Conservation (phyloP, 53 echinoderm and acorn worm species). For the Holothuria scabra region DNA sequence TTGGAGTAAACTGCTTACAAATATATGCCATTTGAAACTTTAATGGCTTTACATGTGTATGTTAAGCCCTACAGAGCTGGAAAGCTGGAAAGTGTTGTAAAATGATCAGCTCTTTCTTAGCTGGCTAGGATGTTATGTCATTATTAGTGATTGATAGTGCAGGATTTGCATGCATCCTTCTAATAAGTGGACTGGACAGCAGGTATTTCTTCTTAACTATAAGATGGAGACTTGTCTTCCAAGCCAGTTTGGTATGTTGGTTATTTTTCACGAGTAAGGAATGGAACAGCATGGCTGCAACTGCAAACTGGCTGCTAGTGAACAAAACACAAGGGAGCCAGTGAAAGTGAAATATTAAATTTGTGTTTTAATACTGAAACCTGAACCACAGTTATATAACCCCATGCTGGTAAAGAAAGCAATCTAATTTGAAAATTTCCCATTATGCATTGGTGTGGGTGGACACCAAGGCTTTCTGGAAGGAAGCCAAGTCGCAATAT, state of each 20-base stretch:
- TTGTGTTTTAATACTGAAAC: too few species aligned
- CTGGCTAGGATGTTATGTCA: not conserved
- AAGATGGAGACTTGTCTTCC: not conserved
- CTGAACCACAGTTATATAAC: too few species aligned
- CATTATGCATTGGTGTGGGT: not conserved
- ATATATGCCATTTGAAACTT: too few species aligned
- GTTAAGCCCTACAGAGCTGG: too few species aligned
- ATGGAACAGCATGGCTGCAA: not conserved
- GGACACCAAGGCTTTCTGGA: not conserved
- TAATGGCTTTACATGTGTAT: too few species aligned
- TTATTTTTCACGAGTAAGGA: not conserved
- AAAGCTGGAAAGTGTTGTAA: too few species aligned
- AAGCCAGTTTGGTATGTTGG: not conserved
- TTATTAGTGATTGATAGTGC: slow-evolving; percentile 3
- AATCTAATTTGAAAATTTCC: too few species aligned
- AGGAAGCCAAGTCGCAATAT: not conserved
- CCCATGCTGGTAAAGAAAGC: too few species aligned
- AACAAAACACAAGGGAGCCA: not conserved
- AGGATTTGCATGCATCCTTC: not conserved
- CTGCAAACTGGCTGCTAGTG: not conserved
- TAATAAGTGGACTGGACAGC: too few species aligned
- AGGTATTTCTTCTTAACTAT: too few species aligned
- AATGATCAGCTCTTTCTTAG: not conserved
- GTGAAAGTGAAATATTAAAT: not conserved
- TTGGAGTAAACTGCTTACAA: too few species aligned